Conservation (phyloP, 2,113 vertebrate species). For the Artemisiospiza belli region DNA sequence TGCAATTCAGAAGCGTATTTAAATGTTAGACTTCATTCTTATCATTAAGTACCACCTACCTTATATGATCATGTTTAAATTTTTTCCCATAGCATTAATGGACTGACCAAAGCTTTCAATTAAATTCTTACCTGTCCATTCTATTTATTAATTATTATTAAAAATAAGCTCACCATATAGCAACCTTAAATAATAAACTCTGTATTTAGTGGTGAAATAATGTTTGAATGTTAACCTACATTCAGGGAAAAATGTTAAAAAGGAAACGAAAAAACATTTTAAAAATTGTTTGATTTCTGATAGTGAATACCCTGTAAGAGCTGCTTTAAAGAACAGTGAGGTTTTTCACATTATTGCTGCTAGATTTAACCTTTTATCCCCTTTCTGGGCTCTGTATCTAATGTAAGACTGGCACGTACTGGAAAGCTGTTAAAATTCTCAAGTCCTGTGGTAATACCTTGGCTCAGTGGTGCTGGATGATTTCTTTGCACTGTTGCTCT, state of each 20-base stretch:
- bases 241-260: not conserved
- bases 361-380: not conserved
- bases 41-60: not conserved
- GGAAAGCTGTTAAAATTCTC: not conserved
- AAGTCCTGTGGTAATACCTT: not conserved
- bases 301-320: not conserved
- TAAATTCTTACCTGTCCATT: not conserved
- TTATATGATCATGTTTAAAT: accelerated
- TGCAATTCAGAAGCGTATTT: not conserved
- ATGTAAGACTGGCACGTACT: not conserved
- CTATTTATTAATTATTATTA: not conserved
- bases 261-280: not conserved
- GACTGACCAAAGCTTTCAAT: not conserved
- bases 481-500: not conserved
- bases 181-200: not conserved
- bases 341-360: not conserved
- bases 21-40: not conserved
- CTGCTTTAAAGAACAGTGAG: not conserved
- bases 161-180: not conserved
- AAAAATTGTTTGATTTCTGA: not conserved
- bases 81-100: not conserved
- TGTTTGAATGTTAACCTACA: not conserved
- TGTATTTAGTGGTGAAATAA: not conserved
- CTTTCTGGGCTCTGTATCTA: not conserved
- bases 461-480: not conserved